Evolutionary conservation across 2,797 vertebrate genomes (phyloP), one percentile per base, ranked within the genome.

Genomic region (Dipus sagitta): DNA sequence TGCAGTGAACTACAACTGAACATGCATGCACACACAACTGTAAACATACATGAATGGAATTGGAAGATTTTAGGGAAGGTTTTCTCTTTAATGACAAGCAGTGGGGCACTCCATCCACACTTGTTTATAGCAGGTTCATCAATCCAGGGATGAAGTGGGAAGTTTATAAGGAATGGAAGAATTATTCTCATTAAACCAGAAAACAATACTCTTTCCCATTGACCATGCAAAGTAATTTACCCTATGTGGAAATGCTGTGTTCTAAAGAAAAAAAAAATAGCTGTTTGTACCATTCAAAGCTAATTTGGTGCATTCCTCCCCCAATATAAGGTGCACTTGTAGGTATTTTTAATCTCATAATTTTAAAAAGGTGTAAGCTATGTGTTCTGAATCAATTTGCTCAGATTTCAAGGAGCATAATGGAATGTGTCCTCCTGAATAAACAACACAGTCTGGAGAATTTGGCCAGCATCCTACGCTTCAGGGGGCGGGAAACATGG

Each of bases 101-200:
- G 20, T 13, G 28, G 12, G 32, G 17, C 1, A 20, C 26, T 4
- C 32, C 26, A 86, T 78, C 21, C 83, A 94, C 92, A 88, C 78
- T 30, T 92, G 86, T 34, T 90, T 88, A 95, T 76, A 91, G 84
- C 52, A 88, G 90, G 89, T 83, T 91, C 58, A 42, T 81, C 58
- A 32, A 91, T 79, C 47, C 42, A 65, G 30, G 54, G 82, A 54
- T 68, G 71, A 92, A 77, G 23, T 38, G 17, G 88, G 77, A 64
- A 77, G 81, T 89, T 78, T 88, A 64, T 42, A 90, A 93, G 81
- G 47, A 97, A 38, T 28, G 42, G 85, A 83, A 38, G 81, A 96
- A 96, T 92, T 77, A 85, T 93, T 97, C 86, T 87, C 79, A 32
- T 60, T 71, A 96, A 96, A 88, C 65, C 93, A 52, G 88, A 58